Evolutionary conservation across 2,888 invertebrate genomes (phyloP), one percentile per base, ranked within the genome.

Genomic region (Lasioglossum zephyrum): DNA sequence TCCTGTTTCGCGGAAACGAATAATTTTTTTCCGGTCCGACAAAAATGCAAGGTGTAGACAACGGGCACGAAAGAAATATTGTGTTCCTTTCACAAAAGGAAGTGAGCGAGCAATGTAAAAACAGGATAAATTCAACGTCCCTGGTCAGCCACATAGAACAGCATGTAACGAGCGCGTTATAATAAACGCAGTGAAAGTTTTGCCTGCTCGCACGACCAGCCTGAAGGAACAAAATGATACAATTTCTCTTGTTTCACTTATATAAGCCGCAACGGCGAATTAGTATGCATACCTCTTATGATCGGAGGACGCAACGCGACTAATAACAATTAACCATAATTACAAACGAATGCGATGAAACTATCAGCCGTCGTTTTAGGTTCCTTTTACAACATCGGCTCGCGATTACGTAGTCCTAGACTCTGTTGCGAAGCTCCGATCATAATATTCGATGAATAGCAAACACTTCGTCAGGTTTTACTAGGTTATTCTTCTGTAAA

Each of bases 151-250:
- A 70, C 63, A 78, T 73, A 77, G 86, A 57, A 77, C 74, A 84
- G 78, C 84, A 75, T 78, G 76, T 87, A 89, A 79, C 80, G 87
- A 81, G 76, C 77, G 69, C 81, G 84, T 88, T 88, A 86, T 87
- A 90, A 91, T 91, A 87, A 92, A 90, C 86, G 66, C 87, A 90
- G 93, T 93, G 93, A 93, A 93, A 93, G 93, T 93, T 91, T 88
- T 83, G 86, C 82, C 63, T 81, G 86, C 60, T 41, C 87, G 75
- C 72, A 81, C 82, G 80, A 77, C 73, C 87, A 78, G 79, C 73
- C 83, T 79, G 82, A 87, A 73, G 73, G 84, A 88, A 87, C 85
- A 86, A 90, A 91, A 90, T 92, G 91, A 92, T 93, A 92, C 92
- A 92, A 93, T 93, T 93, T 93, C 92, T 89, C 93, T 92, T 89